Base-by-base conservation (phyloP, 2,113 vertebrate species). In the Steatornis caripensis region DNA sequence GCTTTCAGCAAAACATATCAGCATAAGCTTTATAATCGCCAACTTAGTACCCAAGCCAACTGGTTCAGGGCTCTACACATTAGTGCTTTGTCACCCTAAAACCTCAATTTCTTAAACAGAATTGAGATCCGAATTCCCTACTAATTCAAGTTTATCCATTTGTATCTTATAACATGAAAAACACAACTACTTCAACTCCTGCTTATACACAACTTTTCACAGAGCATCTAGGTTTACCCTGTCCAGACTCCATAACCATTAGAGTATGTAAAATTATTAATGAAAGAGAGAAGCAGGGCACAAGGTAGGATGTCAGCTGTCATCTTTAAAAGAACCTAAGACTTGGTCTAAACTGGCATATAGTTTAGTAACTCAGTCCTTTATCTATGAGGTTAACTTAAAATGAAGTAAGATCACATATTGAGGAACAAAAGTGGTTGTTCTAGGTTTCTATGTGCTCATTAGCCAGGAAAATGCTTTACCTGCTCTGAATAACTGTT, bases 61-160 rank as follows among this genome's bases (percentile, higher is more conserved):
- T 39, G 34, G 23, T 57, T 87, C 41, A 53, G 39, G 39, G 72
- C 14, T 69, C 39, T 75, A 37, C 32, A 21, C 14, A 11, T 61
- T 15, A 71, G 27, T 49, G 36, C 58, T 39, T 61, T 69, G 21
- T 20, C 22, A 81, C 22, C 5, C 2, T 53, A 46, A 87, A 75
- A 24, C 7, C 49, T 12, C 15, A 2, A 19, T 37, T 92, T 82
- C 57, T 71, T n/a, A 22, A 82, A 32, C 17, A 75, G 23, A 70
- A 12, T 8, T 1, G 3, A 84, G 19, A 82, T 49, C 6, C 0
- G 0, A 54, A 21, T 37, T 87, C 45, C 21, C 15, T 17, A 21
- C 3, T n/a, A 49, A 45, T 19, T 90, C 36, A 71, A 27, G 12
- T 6, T n/a, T 54, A 46, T 14, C 21, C 41, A 84, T 60, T 53